Percentiles rank a stretch among this genome's conserved stretches.
These are phyloP conservation scores for Carettochelys insculpta DNA, from an alignment of 2,113 vertebrate genomes.

Conservation along the genomic window DNA sequence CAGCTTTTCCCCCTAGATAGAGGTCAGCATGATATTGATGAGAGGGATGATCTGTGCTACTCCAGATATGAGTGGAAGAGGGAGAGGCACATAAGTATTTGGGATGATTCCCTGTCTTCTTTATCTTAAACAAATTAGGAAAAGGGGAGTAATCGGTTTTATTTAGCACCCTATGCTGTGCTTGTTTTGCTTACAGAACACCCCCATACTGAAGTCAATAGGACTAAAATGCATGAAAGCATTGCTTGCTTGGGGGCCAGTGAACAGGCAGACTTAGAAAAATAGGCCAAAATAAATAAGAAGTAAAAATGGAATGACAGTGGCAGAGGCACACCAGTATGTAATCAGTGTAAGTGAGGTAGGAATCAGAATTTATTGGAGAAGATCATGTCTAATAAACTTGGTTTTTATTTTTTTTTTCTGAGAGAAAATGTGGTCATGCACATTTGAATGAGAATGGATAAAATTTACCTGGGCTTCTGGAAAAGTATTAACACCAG, in stretches of 20 bases:
- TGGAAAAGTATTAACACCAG: neutral
- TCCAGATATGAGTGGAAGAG: neutral
- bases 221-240: neutral
- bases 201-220: neutral
- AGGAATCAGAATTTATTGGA: neutral
- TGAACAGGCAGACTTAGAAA: neutral
- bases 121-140: neutral
- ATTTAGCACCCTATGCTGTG: neutral
- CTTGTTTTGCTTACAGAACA: neutral
- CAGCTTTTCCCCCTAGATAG: neutral
- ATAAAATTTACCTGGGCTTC: neutral
- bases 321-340: neutral
- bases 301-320: neutral
- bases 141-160: neutral
- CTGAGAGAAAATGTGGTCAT: neutral
- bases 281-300: neutral
- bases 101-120: neutral
- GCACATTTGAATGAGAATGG: neutral
- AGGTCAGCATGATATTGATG: neutral
- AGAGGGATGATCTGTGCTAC: neutral
- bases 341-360: neutral
- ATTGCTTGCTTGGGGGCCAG: neutral
- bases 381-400: neutral
- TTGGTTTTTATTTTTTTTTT: neutral
- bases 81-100: neutral